These are phyloP conservation scores for Junonia oenone DNA, from an alignment of 2,888 invertebrate species.

Conservation along the genomic window DNA sequence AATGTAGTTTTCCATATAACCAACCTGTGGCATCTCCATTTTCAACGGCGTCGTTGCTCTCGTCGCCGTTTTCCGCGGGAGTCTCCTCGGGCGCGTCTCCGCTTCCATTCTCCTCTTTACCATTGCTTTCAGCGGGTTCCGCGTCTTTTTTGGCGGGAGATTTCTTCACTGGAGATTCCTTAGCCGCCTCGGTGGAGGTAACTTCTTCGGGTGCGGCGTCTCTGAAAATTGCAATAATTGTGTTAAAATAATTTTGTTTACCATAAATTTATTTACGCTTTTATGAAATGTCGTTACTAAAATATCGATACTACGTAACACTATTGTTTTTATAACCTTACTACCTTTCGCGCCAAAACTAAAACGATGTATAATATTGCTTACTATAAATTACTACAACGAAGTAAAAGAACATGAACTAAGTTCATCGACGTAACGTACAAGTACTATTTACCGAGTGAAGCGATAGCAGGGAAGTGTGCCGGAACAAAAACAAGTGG, in stretches of 20 bases:
- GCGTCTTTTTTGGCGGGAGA: constrained; percentile 72
- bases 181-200: constrained; percentile 65
- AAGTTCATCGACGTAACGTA: constrained; percentile 19
- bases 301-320: not conserved
- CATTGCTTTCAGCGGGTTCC: constrained; percentile 69
- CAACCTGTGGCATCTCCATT: constrained; percentile 70
- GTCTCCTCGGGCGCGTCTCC: constrained; percentile 57
- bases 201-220: constrained; percentile 70
- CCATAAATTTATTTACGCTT: too few species aligned
- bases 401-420: not conserved
- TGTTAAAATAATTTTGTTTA: not conserved
- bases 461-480: constrained; percentile 61
- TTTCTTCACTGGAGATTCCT: constrained; percentile 74
- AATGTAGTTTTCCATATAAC: too few species aligned
- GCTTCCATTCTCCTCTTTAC: constrained; percentile 67
- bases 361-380: not conserved
- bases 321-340: not conserved
- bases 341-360: not conserved
- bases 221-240: constrained; percentile 45
- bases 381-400: not conserved
- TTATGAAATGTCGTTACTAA: too few species aligned
- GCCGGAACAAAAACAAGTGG: constrained; percentile 66
- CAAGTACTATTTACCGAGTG: constrained; percentile 22
- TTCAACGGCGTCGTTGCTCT: constrained; percentile 70
- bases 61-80: constrained; percentile 66